Conservation (phyloP, 2,113 vertebrate genomes). For the Numida meleagris region DNA sequence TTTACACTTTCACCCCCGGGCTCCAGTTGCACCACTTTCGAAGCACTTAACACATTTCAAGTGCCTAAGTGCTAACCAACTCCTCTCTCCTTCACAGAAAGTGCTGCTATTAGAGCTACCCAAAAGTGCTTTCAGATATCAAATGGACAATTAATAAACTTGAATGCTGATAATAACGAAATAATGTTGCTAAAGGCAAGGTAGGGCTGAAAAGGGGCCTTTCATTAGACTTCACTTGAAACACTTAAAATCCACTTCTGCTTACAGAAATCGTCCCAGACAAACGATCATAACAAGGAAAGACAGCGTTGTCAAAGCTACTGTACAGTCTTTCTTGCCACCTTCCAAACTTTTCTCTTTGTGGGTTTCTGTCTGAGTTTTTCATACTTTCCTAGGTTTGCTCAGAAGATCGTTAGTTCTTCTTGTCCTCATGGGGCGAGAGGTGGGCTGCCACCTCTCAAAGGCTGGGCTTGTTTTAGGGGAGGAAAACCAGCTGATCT, state of each 20-base stretch:
- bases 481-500: background rate
- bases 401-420: background rate
- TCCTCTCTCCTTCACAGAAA: conserved; percentile 29
- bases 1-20: conserved; percentile 52
- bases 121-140: conserved; percentile 40
- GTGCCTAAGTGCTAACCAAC: conserved; percentile 67
- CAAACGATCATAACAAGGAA: background rate
- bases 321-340: background rate
- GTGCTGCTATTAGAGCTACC: conserved; percentile 35
- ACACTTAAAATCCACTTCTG: conserved; percentile 3
- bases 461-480: background rate
- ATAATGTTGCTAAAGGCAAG: conserved; percentile 27
- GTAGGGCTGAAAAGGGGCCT: background rate
- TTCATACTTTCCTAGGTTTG: background rate
- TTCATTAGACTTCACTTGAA: conserved; percentile 23
- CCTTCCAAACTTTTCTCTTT: background rate
- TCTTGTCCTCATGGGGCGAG: background rate
- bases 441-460: background rate
- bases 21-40: conserved; percentile 62
- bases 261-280: background rate
- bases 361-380: background rate
- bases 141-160: conserved; percentile 37
- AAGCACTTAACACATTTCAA: conserved; percentile 74
- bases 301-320: background rate
- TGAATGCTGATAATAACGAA: conserved; percentile 39